A percentile compares a stretch with the other conserved stretches of the same genome.
Conservation (phyloP, 2,888 invertebrate species). For the Pilophorus perplexus region DNA sequence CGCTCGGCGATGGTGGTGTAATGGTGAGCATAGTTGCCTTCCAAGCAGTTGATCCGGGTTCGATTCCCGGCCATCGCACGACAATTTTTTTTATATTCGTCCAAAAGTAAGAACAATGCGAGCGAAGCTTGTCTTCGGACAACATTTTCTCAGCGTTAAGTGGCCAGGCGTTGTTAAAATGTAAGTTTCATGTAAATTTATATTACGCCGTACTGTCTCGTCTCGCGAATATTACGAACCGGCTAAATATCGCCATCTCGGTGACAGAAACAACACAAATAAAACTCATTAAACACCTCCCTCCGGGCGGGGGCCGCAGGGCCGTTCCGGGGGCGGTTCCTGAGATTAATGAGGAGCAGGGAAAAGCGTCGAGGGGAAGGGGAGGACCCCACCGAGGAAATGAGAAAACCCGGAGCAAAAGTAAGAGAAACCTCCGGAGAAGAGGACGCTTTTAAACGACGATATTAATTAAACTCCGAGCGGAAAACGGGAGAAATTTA, state of each 20-base stretch:
- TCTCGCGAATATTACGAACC: slow-evolving; percentile 9
- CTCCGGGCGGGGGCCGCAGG: neutral
- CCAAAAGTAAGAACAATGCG: no score
- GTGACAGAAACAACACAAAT: slow-evolving; percentile 17
- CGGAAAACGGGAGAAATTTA: slow-evolving; percentile 5
- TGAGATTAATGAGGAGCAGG: slow-evolving; percentile 12
- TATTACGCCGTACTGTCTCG: no score
- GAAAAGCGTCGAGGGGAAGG: no score
- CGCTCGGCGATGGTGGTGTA: slow-evolving; percentile 53
- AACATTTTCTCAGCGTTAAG: no score
- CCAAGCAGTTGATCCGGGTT: slow-evolving; percentile 52
- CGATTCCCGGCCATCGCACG: slow-evolving; percentile 52
- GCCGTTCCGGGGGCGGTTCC: neutral
- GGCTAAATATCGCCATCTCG: slow-evolving; percentile 13
- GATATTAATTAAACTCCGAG: slow-evolving; percentile 13
- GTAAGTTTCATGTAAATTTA: no score
- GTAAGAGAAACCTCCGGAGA: neutral
- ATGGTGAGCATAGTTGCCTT: slow-evolving; percentile 53
- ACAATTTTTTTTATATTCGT: slow-evolving; percentile 46
- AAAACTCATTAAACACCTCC: slow-evolving; percentile 16
- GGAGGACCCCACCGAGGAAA: no score
- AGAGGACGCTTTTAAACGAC: slow-evolving; percentile 10
- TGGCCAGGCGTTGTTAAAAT: no score
- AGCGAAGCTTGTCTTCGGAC: no score
- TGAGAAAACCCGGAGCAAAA: slow-evolving; percentile 14